A percentile compares a stretch with the other conserved stretches of the same genome.
Evolutionary conservation across 2,888 invertebrate species (phyloP).

Genomic region (Eudemis profundana): DNA sequence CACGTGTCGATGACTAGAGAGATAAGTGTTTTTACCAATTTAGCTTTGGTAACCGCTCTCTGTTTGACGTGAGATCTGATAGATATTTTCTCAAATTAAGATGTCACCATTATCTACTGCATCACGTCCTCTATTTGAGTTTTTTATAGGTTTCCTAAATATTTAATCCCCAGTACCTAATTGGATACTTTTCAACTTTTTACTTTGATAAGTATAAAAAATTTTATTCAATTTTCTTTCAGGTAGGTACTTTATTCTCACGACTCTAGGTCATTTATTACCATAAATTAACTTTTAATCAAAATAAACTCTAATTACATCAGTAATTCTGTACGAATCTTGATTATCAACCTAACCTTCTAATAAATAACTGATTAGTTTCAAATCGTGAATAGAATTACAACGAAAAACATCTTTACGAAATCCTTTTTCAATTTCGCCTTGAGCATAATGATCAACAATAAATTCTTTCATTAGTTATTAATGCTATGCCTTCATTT

Average conservation of each 20-base stretch:
- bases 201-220: no score
- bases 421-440: conserved; percentile 30
- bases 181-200: no score
- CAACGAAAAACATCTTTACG: conserved; percentile 16
- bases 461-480: conserved; percentile 32
- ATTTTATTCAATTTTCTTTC: no score
- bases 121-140: neutral
- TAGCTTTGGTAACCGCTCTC: conserved; percentile 32
- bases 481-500: conserved; percentile 36
- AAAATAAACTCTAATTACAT: neutral
- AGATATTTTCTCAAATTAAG: conserved; percentile 29
- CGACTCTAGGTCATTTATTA: no score
- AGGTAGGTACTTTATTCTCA: no score
- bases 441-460: conserved; percentile 32
- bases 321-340: neutral
- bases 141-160: neutral
- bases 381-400: conserved; percentile 18
- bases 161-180: no score
- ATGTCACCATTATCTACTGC: neutral
- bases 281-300: neutral
- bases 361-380: conserved; percentile 28
- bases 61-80: conserved; percentile 34
- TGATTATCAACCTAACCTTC: conserved; percentile 6
- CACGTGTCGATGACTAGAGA: conserved; percentile 71
- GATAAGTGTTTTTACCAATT: conserved; percentile 47